Percentiles rank a stretch among this genome's conserved stretches.
These are phyloP conservation scores for Hexactinellida sp. DNA, from an alignment of 37 sponge, comb jelly and placozoan species.

Conservation along the genomic window DNA sequence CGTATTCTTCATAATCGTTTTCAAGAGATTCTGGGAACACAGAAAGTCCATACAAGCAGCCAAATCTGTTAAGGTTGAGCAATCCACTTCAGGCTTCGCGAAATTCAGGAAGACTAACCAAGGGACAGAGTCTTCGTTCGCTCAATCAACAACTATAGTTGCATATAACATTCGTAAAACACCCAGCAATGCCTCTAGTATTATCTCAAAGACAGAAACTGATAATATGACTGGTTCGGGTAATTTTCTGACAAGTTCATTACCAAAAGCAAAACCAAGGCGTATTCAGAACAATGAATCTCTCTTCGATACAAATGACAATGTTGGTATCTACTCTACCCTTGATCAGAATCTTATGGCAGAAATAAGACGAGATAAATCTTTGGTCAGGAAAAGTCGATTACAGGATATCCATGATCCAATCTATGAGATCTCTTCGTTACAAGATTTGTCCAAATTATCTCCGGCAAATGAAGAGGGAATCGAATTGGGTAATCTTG, in stretches of 20 bases:
- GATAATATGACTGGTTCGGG: not conserved
- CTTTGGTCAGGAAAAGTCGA: not conserved
- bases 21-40: slow-evolving; percentile 9
- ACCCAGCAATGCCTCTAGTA: not conserved
- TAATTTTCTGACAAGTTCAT: not conserved
- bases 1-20: not conserved
- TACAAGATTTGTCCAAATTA: not conserved
- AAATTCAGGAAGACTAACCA: not conserved
- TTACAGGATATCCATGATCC: not conserved
- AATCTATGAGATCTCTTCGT: not conserved
- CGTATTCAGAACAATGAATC: no score
- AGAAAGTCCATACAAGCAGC: not conserved
- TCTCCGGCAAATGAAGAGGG: not conserved
- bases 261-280: no score
- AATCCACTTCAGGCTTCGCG: not conserved
- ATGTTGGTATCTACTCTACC: not conserved
- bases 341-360: not conserved
- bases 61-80: not conserved
- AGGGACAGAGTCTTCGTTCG: not conserved
- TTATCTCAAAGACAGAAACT: not conserved
- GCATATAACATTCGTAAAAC: not conserved
- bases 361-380: not conserved
- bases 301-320: not conserved
- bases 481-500: not conserved
- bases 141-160: not conserved